Percentiles rank a stretch among this genome's conserved stretches.
These are phyloP conservation scores for Hypomesus transpacificus DNA, from an alignment of 2,113 vertebrate species.

Conservation along the genomic window DNA sequence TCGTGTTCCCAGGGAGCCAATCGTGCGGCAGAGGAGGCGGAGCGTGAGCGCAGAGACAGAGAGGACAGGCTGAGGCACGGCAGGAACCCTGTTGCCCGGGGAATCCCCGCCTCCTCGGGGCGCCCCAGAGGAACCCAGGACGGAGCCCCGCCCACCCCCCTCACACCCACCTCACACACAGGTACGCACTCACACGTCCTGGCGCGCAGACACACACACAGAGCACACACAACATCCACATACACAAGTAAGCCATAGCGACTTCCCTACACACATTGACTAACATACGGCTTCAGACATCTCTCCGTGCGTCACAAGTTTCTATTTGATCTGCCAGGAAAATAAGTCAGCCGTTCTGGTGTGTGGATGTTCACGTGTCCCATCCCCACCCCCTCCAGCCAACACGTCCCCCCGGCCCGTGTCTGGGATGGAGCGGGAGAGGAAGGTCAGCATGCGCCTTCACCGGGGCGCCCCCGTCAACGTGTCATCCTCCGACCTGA, in stretches of 20 bases:
- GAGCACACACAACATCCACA: background rate
- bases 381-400: slow-evolving; percentile 59
- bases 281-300: background rate
- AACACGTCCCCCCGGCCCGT: slow-evolving; percentile 85
- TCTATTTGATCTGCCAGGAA: background rate
- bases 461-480: slow-evolving; percentile 91
- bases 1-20: slow-evolving; percentile 80
- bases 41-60: slow-evolving; percentile 85
- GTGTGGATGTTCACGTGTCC: background rate
- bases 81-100: slow-evolving; percentile 82
- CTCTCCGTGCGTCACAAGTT: background rate
- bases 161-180: slow-evolving; percentile 91
- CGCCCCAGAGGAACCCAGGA: slow-evolving; percentile 84
- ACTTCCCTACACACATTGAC: background rate
- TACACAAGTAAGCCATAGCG: background rate
- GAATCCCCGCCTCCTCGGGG: slow-evolving; percentile 85
- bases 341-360: background rate
- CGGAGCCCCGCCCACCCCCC: slow-evolving; percentile 80
- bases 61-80: slow-evolving; percentile 87
- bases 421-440: slow-evolving; percentile 87
- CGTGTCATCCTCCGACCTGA: slow-evolving; percentile 89
- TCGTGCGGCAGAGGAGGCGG: slow-evolving; percentile 86
- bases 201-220: background rate
- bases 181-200: slow-evolving; percentile 60
- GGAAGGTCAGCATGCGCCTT: slow-evolving; percentile 95